Percentiles rank a stretch among this genome's conserved stretches.
phyloP scores from a whole-genome alignment of 2,888 invertebrate species.

The Ephialtes manifestator region DNA sequence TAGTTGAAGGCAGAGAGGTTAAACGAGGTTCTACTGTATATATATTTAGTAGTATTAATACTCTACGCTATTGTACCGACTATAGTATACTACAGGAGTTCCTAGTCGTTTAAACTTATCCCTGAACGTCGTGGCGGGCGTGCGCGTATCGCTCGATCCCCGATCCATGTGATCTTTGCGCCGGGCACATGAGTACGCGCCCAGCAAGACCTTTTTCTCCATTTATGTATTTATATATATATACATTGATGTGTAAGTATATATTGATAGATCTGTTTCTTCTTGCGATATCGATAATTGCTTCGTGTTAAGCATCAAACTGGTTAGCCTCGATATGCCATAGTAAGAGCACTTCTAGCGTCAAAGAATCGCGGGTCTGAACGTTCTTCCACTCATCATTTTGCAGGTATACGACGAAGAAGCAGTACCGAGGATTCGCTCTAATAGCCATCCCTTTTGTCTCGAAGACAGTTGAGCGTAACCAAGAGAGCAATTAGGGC shows the following conservation, averaged over 20 bases:
- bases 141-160: slow-evolving; percentile 56
- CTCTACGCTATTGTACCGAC: background rate
- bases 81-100: slow-evolving; percentile 4
- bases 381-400: slow-evolving; percentile 34
- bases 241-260: background rate
- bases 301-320: slow-evolving; percentile 65
- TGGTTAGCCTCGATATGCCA: slow-evolving; percentile 58
- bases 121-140: slow-evolving; percentile 38
- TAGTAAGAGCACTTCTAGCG: slow-evolving; percentile 22
- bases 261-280: slow-evolving; percentile 25
- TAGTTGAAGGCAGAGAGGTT: background rate
- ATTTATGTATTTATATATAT: slow-evolving; percentile 1
- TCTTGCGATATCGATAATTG: slow-evolving; percentile 69
- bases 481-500: slow-evolving; percentile 46
- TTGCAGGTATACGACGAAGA: slow-evolving; percentile 13
- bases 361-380: slow-evolving; percentile 43
- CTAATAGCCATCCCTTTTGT: slow-evolving; percentile 40
- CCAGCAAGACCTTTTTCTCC: slow-evolving; percentile 52
- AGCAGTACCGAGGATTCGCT: slow-evolving; percentile 37
- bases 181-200: slow-evolving; percentile 34
- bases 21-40: slow-evolving; percentile 20
- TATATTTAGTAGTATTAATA: slow-evolving; percentile 30
- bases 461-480: slow-evolving; percentile 38
- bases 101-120: slow-evolving; percentile 46
- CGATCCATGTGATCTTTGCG: slow-evolving; percentile 65